Base-by-base conservation (phyloP, 2,888 invertebrate genomes). In the Rhingia campestris region DNA sequence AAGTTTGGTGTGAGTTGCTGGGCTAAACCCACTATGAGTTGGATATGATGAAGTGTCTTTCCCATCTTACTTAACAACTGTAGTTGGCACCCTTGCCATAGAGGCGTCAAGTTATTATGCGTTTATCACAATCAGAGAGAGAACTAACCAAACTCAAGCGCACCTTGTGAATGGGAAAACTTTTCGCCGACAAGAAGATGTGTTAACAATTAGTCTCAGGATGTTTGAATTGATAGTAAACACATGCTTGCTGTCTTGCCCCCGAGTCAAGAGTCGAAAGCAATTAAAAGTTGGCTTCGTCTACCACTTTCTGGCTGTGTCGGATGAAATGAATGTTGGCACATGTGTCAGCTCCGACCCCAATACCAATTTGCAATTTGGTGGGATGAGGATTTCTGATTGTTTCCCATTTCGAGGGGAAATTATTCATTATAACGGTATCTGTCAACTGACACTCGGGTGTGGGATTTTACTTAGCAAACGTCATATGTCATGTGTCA, bases 211-310 rank as follows among this genome's bases (percentile, higher is more conserved):
- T 67, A 66, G 67, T 75, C 58, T 66, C 33, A 43, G 74, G 51
- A 64, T 66, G 51, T 67, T 67, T 75, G 76, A 59, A 67, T 69
- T 64, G 66, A 74, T 64, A 58, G 74, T 58, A 66, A 74, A 58
- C 74, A 66, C 49, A 74, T 74, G 74, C 74, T 58, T 22, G 32
- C 22, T 39, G 12, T 30, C 45, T 14, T 61, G 59, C 32, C 61
- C 67, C 14, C 43, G 5, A 61, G 76, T 54, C 53, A 61, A 37
- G 59, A 61, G 67, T 67, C 59, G 35, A 61, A 32, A 76, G 67
- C 67, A 76, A 76, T 76, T 76, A 69, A 76, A 76, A 76, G 59
- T 76, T 69, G 61, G 33, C 61, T 69, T 67, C 43, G 49, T 75
- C 35, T 47, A 45, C 63, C 12, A 45, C 56, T 41, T 6, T 22